Conservation (phyloP, 2,113 vertebrate genomes). For the Brevimyrus niger region DNA sequence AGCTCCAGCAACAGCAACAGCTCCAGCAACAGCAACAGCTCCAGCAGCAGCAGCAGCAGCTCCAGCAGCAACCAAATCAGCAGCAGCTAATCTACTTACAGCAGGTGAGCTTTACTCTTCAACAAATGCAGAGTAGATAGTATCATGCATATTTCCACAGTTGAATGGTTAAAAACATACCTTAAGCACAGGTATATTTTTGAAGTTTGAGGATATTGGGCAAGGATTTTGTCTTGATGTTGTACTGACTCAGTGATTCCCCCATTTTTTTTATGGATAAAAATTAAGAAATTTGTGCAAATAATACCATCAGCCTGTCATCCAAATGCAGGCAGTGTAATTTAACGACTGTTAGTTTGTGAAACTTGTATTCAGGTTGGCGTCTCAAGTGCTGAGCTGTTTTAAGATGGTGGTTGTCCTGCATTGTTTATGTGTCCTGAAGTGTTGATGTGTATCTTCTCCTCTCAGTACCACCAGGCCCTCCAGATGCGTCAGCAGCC, state of each 20-base stretch:
- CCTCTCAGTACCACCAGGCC: constrained; percentile 74
- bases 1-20: constrained; percentile 48
- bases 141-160: not conserved
- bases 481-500: constrained; percentile 66
- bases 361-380: not conserved
- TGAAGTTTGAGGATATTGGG: not conserved
- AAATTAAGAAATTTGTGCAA: not conserved
- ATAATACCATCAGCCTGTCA: not conserved
- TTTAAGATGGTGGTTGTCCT: not conserved
- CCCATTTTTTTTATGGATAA: not conserved
- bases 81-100: constrained; percentile 73
- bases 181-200: not conserved
- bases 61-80: constrained; percentile 70
- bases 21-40: constrained; percentile 4
- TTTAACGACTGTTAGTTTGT: not conserved
- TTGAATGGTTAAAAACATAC: not conserved
- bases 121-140: not conserved
- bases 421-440: not conserved
- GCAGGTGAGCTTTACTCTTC: constrained; percentile 53
- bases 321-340: not conserved
- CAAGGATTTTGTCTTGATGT: not conserved
- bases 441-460: not conserved
- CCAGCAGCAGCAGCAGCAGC: constrained; percentile 50
- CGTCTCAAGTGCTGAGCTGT: not conserved
- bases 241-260: not conserved